A percentile compares a stretch with the other conserved stretches of the same genome.
Evolutionary conservation across 2,888 invertebrate genomes (phyloP).

Genomic region (Cephus nigrinus): DNA sequence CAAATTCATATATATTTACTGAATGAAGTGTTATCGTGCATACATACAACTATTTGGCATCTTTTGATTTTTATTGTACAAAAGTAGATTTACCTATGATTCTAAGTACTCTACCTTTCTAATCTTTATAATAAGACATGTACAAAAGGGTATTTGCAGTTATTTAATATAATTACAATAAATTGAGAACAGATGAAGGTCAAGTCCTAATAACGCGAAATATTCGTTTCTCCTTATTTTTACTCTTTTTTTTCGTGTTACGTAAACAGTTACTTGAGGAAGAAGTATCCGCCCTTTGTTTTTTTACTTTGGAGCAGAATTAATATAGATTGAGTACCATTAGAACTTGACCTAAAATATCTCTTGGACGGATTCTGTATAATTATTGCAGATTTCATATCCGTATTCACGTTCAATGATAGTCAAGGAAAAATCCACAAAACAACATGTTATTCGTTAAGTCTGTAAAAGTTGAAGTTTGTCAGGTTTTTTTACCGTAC

Average conservation of each 20-base stretch:
- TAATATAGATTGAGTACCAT: background rate
- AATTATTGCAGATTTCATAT: background rate
- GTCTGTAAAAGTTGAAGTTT: background rate
- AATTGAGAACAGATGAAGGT: background rate
- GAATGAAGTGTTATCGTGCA: background rate
- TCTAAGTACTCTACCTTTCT: constrained; percentile 29
- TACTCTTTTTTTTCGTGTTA: background rate
- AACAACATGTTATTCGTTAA: background rate
- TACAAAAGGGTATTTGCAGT: constrained; percentile 38
- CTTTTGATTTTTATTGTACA: constrained; percentile 52
- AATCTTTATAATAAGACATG: constrained; percentile 40
- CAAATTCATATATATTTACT: background rate
- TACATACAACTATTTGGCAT: constrained; percentile 46
- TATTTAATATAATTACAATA: constrained; percentile 31
- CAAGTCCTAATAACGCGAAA: background rate
- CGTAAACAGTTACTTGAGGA: background rate
- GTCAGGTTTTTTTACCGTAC: background rate
- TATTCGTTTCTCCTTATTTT: background rate
- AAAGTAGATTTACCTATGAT: constrained; percentile 45
- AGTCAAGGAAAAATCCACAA: background rate
- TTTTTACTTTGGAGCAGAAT: background rate
- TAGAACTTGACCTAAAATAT: constrained; percentile 3
- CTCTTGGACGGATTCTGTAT: constrained; percentile 2
- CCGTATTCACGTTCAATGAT: background rate
- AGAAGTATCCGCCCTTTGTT: background rate